A percentile compares a stretch with the other conserved stretches of the same genome.
Evolutionary conservation across 1,140 invertebrate species (phyloP).

Genomic region (Calosoma granatense): DNA sequence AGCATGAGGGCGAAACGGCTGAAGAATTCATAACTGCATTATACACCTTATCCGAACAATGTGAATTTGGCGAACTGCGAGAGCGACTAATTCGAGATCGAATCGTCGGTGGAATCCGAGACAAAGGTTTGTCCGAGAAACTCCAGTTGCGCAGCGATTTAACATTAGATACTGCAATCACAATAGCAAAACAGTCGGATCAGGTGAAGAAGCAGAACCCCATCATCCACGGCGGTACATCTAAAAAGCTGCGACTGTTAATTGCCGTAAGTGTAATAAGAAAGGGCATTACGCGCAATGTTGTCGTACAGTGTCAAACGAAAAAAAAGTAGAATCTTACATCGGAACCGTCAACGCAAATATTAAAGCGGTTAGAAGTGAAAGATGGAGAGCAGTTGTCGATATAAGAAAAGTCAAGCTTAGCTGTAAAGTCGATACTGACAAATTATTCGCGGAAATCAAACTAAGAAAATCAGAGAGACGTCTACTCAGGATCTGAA

Average conservation of each 20-base stretch:
- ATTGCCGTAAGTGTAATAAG: background rate
- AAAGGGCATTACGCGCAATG: background rate
- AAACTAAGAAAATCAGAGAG: background rate
- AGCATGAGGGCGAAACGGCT: background rate
- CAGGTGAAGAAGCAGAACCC: no score
- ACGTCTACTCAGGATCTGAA: background rate
- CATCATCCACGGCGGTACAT: no score
- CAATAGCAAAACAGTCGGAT: no score
- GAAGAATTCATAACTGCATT: background rate
- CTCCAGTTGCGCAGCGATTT: no score
- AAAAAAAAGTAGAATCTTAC: background rate
- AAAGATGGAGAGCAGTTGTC: background rate
- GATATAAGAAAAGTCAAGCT: background rate
- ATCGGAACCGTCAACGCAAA: background rate
- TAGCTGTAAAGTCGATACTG: background rate
- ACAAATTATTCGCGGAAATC: background rate
- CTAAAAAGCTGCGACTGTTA: no score
- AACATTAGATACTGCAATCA: no score
- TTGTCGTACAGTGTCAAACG: background rate
- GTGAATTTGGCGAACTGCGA: no score
- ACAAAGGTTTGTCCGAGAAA: no score
- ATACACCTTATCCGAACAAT: no score
- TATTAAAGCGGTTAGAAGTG: background rate
- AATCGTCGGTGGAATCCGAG: no score
- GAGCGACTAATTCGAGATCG: no score